phyloP scores from a whole-genome alignment of 2,888 invertebrate genomes.

The Caprella mutica region DNA sequence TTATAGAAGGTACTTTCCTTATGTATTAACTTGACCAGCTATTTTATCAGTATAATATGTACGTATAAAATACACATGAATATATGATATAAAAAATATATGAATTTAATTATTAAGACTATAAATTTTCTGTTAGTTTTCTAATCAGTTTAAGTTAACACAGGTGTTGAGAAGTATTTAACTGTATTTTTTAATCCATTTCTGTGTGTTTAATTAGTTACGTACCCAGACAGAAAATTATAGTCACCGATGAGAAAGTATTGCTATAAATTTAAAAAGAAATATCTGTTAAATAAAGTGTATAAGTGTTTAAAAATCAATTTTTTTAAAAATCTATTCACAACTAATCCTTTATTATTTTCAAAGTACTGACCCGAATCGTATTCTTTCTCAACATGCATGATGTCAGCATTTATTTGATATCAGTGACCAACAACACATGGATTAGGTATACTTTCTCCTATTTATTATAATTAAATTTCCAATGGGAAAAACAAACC shows the following conservation, averaged over 20 bases:
- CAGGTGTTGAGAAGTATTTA: constrained; percentile 11
- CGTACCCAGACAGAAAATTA: constrained; percentile 5
- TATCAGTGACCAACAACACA: too few species aligned
- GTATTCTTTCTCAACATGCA: too few species aligned
- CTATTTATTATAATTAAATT: too few species aligned
- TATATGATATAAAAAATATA: constrained; percentile 1
- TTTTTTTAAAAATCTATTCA: neutral
- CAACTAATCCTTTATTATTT: neutral
- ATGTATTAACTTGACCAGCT: neutral
- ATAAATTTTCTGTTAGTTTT: neutral
- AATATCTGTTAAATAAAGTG: neutral
- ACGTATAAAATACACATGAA: constrained; percentile 1
- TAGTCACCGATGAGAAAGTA: neutral
- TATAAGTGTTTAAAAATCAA: neutral
- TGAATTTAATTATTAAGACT: neutral
- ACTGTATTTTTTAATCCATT: constrained; percentile 12
- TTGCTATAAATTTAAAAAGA: neutral
- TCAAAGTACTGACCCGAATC: too few species aligned
- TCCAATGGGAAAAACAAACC: too few species aligned
- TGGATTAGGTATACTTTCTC: too few species aligned
- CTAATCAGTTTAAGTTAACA: neutral
- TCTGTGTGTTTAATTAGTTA: constrained; percentile 12
- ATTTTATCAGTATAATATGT: neutral
- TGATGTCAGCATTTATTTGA: too few species aligned
- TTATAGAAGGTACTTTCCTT: neutral